Evolutionary conservation across 2,113 vertebrate species (phyloP).

Genomic region (Diadophis punctatus): DNA sequence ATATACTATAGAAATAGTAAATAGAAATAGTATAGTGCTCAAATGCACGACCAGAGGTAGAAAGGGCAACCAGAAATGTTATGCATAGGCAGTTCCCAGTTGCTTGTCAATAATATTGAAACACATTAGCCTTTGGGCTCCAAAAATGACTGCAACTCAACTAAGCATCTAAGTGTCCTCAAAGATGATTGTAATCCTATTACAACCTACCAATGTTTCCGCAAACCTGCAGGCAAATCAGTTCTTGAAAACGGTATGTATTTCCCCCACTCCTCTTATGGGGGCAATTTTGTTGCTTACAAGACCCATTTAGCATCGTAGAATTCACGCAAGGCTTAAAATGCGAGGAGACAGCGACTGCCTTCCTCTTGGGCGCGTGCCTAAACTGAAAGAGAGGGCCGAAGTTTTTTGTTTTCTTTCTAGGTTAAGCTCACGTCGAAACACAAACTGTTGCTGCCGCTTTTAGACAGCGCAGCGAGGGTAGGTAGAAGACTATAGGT

Average conservation of each 20-base stretch:
- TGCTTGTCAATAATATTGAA: neutral
- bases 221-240: constrained; percentile 20
- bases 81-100: neutral
- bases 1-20: neutral
- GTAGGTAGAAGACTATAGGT: neutral
- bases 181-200: neutral
- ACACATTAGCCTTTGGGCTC: neutral
- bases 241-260: constrained; percentile 27
- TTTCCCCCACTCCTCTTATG: neutral
- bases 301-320: neutral
- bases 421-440: neutral
- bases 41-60: neutral
- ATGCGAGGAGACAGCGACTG: neutral
- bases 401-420: neutral
- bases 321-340: neutral
- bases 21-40: neutral
- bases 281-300: neutral
- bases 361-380: neutral
- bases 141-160: too few relatives aligned
- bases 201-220: constrained; percentile 25
- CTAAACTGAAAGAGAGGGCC: neutral
- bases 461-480: neutral
- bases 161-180: neutral
- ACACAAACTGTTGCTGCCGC: neutral
- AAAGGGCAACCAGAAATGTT: neutral